phyloP scores from a whole-genome alignment of 2,888 invertebrate genomes.

The Megalurothrips usitatus region DNA sequence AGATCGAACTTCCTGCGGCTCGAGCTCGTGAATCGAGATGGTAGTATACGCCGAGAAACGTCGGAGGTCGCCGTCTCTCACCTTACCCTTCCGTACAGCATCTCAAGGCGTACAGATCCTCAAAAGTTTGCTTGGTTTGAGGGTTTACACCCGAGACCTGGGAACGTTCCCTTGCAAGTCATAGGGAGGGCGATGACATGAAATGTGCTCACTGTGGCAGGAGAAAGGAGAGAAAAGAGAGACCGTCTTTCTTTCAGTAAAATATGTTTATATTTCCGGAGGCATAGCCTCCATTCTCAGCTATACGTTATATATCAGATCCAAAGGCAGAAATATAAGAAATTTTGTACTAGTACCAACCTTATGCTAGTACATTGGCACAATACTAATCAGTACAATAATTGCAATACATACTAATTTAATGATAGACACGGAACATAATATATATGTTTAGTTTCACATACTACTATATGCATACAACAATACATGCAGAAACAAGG shows the following conservation, averaged over 20 bases:
- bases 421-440: not conserved
- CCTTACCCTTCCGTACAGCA: too few species aligned
- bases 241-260: not conserved
- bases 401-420: not conserved
- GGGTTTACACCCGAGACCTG: too few species aligned
- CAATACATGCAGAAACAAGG: not conserved
- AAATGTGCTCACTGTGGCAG: not conserved
- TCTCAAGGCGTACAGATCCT: too few species aligned
- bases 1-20: too few species aligned
- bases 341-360: not conserved
- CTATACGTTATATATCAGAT: not conserved
- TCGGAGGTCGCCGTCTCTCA: too few species aligned
- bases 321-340: not conserved
- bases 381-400: not conserved
- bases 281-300: not conserved
- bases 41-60: too few species aligned
- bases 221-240: not conserved
- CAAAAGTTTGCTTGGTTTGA: too few species aligned
- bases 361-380: not conserved
- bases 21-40: too few species aligned
- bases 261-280: too few species aligned
- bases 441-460: not conserved
- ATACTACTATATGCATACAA: not conserved
- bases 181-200: too few species aligned
- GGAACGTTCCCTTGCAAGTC: too few species aligned